Conservation (phyloP, 2,888 invertebrate species). For the Gymnocheta viridis region DNA sequence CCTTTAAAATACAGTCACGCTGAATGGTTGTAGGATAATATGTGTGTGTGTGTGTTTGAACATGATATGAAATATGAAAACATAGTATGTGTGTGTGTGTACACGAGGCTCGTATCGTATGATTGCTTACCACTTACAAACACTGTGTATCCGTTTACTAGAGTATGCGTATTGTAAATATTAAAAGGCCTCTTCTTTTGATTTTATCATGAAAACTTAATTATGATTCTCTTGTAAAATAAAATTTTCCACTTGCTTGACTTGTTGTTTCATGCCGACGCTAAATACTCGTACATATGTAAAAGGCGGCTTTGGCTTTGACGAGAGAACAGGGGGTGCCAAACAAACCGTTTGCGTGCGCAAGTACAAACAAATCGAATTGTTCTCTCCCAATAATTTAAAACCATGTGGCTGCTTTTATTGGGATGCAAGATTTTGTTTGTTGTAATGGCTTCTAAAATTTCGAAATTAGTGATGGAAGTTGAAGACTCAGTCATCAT, state of each 20-base stretch:
- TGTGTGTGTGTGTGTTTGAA: background rate
- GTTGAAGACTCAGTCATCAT: background rate
- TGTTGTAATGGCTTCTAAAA: background rate
- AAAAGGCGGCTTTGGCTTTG: background rate
- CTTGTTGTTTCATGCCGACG: background rate
- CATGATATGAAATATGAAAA: no score
- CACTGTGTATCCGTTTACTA: background rate
- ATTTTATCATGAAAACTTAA: conserved; percentile 3
- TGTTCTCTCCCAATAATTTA: background rate
- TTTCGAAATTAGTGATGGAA: conserved; percentile 30
- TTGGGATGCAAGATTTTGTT: conserved; percentile 3
- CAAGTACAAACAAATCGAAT: conserved; percentile 71
- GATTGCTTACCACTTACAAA: background rate
- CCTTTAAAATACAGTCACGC: background rate
- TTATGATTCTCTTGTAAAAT: background rate
- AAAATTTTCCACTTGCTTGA: background rate
- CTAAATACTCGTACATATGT: background rate
- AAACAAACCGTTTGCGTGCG: conserved; percentile 51
- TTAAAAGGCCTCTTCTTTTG: background rate
- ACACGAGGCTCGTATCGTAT: conserved; percentile 10
- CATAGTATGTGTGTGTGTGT: background rate
- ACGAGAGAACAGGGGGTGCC: conserved; percentile 37
- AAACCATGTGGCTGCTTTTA: conserved; percentile 17
- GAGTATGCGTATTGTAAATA: conserved; percentile 23
- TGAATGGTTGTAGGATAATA: background rate